Percentiles rank a stretch among this genome's conserved stretches.
Conservation (phyloP, 1,140 invertebrate species). For the Octopus sinensis region DNA sequence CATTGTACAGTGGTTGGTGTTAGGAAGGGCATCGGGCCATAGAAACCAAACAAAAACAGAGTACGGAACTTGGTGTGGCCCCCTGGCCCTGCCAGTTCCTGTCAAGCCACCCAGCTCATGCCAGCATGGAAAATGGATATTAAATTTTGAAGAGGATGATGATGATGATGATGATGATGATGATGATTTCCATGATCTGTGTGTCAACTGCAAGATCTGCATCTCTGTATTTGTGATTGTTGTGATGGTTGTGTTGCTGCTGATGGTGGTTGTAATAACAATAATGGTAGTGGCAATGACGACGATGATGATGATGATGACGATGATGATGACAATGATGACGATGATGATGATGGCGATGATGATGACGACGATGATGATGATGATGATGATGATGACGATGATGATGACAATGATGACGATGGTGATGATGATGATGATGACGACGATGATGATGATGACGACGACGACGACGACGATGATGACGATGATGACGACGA, state of each 20-base stretch:
- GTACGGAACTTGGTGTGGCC: too few relatives aligned
- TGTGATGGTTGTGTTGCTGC: too few relatives aligned
- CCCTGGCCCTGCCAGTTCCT: too few relatives aligned
- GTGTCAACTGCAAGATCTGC: background rate
- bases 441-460: constrained; percentile 25
- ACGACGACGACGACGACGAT: constrained; percentile 22
- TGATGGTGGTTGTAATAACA: too few relatives aligned
- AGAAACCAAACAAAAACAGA: too few relatives aligned
- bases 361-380: constrained; percentile 19
- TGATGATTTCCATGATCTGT: too few relatives aligned
- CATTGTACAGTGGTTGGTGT: too few relatives aligned
- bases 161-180: too few relatives aligned
- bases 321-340: constrained; percentile 22
- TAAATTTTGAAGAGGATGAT: too few relatives aligned
- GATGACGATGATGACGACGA: constrained; percentile 22
- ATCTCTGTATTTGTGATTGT: background rate
- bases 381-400: constrained; percentile 25
- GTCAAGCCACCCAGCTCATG: too few relatives aligned
- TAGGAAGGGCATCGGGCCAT: too few relatives aligned
- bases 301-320: constrained; percentile 18
- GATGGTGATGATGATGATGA: constrained; percentile 26
- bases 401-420: constrained; percentile 22
- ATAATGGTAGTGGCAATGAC: constrained; percentile 9
- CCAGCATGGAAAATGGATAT: too few relatives aligned
- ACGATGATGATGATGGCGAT: constrained; percentile 21